These are phyloP conservation scores for Busseola fusca DNA, from an alignment of 2,888 invertebrate genomes.

Conservation along the genomic window DNA sequence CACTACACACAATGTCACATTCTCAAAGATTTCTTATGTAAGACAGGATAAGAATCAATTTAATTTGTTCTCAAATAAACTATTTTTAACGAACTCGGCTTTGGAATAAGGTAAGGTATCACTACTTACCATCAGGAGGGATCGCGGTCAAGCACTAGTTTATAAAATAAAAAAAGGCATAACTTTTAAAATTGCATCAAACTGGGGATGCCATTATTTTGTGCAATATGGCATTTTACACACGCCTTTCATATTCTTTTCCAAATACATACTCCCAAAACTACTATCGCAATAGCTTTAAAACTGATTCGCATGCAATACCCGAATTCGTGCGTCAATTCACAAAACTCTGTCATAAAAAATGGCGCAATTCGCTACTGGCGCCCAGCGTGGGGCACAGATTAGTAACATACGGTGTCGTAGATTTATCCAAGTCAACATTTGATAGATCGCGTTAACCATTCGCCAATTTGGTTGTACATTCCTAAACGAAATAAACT, in stretches of 20 bases:
- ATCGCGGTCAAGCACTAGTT: no score
- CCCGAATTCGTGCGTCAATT: slow-evolving; percentile 5
- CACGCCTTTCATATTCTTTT: not conserved
- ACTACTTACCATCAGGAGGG: no score
- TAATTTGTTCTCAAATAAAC: not conserved
- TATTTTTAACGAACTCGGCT: not conserved
- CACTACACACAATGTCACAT: not conserved
- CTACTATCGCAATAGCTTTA: slow-evolving; percentile 29
- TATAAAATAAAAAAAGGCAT: no score
- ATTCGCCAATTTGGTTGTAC: slow-evolving; percentile 31
- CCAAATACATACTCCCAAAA: slow-evolving; percentile 19
- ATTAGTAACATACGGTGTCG: slow-evolving; percentile 68
- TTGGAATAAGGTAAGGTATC: not conserved
- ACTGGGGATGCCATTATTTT: no score
- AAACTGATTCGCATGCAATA: slow-evolving; percentile 45
- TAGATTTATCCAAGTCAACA: slow-evolving; percentile 69
- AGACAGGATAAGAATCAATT: not conserved
- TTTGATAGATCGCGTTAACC: slow-evolving; percentile 67
- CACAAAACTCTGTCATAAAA: slow-evolving; percentile 41
- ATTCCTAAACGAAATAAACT: slow-evolving; percentile 39
- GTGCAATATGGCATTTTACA: not conserved
- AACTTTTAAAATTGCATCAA: not conserved
- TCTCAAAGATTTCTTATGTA: not conserved
- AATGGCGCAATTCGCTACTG: slow-evolving; percentile 54
- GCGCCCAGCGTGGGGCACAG: slow-evolving; percentile 65